Conservation (phyloP, 1,140 invertebrate genomes). For the Zaprionus africanus region DNA sequence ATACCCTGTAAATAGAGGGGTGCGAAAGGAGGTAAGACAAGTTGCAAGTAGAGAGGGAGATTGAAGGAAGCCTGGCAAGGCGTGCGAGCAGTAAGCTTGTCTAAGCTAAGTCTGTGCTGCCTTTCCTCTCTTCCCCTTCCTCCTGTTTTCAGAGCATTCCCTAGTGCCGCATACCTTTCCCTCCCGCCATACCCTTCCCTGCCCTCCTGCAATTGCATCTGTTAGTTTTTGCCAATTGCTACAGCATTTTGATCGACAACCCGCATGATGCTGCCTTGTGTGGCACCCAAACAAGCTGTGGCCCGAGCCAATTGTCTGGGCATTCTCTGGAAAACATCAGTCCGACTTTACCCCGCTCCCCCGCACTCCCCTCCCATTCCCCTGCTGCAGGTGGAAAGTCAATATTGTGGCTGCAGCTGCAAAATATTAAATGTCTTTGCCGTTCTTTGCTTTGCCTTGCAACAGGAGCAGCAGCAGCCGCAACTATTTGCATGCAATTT, state of each 20-base stretch:
- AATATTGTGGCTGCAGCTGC: constrained; percentile 72
- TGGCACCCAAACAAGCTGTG: constrained; percentile 6
- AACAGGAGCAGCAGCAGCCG: constrained; percentile 37
- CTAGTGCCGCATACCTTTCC: no score
- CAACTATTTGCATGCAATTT: constrained; percentile 80
- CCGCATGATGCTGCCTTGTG: constrained; percentile 18
- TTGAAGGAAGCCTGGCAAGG: background rate
- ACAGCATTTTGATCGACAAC: constrained; percentile 14
- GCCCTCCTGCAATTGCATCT: background rate
- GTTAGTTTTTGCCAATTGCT: constrained; percentile 14
- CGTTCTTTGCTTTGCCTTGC: background rate
- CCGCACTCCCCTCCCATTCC: no score
- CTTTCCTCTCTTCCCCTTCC: background rate
- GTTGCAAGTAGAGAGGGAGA: background rate
- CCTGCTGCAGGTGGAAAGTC: constrained; percentile 66
- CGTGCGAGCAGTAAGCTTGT: background rate
- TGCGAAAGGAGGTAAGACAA: background rate
- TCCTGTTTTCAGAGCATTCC: background rate
- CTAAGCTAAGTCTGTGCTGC: background rate
- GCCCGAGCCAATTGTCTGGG: constrained; percentile 16
- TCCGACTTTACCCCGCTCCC: background rate
- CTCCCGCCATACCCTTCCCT: background rate
- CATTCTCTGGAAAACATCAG: constrained; percentile 10
- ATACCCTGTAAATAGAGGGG: background rate
- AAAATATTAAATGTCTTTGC: constrained; percentile 75